Conservation (phyloP, 2,888 invertebrate species). For the Drosophila austrosaltans region DNA sequence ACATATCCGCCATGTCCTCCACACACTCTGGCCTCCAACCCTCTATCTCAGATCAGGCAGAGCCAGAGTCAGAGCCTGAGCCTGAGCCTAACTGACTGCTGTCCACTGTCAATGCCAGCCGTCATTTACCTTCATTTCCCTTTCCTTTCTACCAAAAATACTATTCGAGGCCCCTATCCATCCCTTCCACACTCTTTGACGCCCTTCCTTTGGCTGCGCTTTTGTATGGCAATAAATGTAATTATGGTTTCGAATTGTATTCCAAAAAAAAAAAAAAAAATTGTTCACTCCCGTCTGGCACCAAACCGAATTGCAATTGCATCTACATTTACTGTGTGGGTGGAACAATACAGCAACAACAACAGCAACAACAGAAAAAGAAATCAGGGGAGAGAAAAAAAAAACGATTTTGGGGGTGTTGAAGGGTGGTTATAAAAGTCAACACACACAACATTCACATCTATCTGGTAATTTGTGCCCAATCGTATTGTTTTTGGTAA, state of each 20-base stretch:
- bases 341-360: background rate
- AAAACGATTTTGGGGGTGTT: background rate
- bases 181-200: no score
- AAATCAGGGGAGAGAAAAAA: background rate
- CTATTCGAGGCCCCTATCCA: no score
- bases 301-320: conserved; percentile 15
- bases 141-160: background rate
- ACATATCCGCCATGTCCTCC: conserved; percentile 58
- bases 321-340: no score
- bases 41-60: background rate
- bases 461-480: conserved; percentile 1
- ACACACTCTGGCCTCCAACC: conserved; percentile 8
- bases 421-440: background rate
- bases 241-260: conserved; percentile 68
- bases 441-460: background rate
- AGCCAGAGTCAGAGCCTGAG: background rate
- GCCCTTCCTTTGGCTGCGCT: conserved; percentile 30
- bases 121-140: conserved; percentile 21
- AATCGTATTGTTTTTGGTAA: background rate
- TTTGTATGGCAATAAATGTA: conserved; percentile 69
- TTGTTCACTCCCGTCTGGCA: conserved; percentile 10
- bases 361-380: background rate
- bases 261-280: conserved; percentile 33
- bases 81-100: conserved; percentile 22
- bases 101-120: conserved; percentile 46